phyloP scores from a whole-genome alignment of 2,113 vertebrate genomes.

The Cercopithecus mona region DNA sequence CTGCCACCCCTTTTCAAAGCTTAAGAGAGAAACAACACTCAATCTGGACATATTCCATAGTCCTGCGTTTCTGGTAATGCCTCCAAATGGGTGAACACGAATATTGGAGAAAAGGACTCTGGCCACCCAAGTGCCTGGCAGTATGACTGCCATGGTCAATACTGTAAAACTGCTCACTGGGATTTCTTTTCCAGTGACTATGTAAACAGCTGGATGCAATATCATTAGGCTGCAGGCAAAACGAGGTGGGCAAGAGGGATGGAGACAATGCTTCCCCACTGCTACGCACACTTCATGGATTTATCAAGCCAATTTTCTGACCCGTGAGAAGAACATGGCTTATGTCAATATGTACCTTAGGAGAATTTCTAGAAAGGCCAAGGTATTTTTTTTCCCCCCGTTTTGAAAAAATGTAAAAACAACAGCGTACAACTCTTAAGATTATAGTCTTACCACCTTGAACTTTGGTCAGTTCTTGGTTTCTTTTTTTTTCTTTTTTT shows the following conservation, averaged over 20 bases:
- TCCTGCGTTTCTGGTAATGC: background rate
- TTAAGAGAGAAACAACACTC: background rate
- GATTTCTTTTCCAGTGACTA: background rate
- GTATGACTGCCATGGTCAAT: background rate
- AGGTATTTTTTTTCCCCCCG: background rate
- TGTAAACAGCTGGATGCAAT: background rate
- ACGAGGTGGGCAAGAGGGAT: fast-evolving
- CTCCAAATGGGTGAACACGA: background rate
- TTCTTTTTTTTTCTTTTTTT: background rate
- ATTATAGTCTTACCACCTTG: background rate
- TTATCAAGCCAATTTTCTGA: background rate
- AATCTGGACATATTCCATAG: background rate
- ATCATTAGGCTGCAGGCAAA: background rate
- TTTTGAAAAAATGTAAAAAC: background rate
- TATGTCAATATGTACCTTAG: background rate
- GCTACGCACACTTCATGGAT: background rate
- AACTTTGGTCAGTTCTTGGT: background rate
- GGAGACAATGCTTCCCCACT: background rate
- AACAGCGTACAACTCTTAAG: background rate
- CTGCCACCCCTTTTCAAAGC: background rate
- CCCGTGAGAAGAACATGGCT: background rate
- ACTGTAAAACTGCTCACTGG: background rate
- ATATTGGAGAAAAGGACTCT: background rate
- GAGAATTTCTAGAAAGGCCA: background rate
- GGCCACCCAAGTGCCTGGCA: background rate